phyloP scores from a whole-genome alignment of 2,797 vertebrate genomes.

The Nyctalus aviator region DNA sequence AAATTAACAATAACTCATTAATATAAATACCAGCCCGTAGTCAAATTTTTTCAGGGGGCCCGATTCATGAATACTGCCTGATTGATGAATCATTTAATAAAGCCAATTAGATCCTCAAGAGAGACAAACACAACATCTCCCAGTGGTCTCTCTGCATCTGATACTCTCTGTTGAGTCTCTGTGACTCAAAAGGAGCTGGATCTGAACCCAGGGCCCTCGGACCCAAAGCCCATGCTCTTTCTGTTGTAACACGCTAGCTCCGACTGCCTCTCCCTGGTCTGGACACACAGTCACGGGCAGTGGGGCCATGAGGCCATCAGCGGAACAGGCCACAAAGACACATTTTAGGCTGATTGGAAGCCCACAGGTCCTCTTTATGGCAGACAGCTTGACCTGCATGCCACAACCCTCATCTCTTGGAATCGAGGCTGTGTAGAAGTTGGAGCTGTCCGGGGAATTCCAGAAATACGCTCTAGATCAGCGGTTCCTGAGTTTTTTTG shows the following conservation, averaged over 20 bases:
- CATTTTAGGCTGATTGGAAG: background rate
- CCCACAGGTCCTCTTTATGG: background rate
- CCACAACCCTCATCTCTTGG: background rate
- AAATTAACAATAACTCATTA: background rate
- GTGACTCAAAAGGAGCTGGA: background rate
- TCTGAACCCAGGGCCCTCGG: background rate
- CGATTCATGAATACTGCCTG: background rate
- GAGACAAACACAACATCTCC: background rate
- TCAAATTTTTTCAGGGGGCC: background rate
- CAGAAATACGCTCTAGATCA: background rate
- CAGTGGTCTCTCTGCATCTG: background rate
- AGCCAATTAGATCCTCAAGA: background rate
- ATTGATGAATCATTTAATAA: background rate
- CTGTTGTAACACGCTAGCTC: background rate
- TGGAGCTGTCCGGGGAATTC: background rate
- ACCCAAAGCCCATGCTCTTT: background rate
- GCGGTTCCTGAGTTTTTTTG: background rate
- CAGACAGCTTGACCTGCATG: background rate
- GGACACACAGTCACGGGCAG: background rate
- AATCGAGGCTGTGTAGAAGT: background rate
- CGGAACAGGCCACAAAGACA: background rate
- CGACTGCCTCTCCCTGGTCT: too few species aligned
- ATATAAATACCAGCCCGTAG: background rate
- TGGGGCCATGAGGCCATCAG: background rate
- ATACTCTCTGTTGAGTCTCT: background rate